A percentile compares a stretch with the other conserved stretches of the same genome.
Evolutionary conservation across 2,113 vertebrate species (phyloP).

Genomic region (Indicator indicator): DNA sequence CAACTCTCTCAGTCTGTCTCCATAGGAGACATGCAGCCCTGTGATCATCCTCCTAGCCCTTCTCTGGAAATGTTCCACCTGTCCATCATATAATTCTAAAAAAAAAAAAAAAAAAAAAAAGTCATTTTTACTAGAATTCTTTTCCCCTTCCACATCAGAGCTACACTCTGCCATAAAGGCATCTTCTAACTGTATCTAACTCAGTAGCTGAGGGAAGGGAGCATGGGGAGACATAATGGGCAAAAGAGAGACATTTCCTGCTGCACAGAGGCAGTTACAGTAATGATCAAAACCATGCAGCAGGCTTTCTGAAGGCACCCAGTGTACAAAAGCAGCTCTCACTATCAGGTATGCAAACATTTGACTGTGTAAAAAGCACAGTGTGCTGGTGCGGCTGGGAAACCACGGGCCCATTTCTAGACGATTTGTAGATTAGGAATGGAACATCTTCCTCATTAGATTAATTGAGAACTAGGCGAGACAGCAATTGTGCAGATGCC

Average conservation of each 20-base stretch:
- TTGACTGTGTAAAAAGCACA: neutral
- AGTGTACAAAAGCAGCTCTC: neutral
- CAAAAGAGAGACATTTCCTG: neutral
- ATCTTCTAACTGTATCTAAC: neutral
- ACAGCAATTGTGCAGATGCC: conserved; percentile 19
- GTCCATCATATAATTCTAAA: neutral
- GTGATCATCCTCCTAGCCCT: too few species aligned
- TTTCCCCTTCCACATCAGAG: neutral
- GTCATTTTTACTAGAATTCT: neutral
- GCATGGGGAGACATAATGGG: neutral
- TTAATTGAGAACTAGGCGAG: conserved; percentile 22
- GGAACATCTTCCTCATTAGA: neutral
- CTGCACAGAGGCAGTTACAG: neutral
- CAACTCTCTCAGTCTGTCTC: too few species aligned
- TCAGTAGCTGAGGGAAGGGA: neutral
- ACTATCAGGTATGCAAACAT: conserved; percentile 16
- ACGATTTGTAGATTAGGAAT: conserved; percentile 3
- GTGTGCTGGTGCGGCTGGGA: neutral
- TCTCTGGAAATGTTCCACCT: too few species aligned
- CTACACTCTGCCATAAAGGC: neutral
- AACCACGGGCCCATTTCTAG: neutral
- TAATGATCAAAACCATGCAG: fast-evolving
- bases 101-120: neutral
- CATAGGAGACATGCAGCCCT: too few species aligned
- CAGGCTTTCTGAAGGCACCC: neutral